A percentile compares a stretch with the other conserved stretches of the same genome.
Evolutionary conservation across 2,888 invertebrate genomes (phyloP).

Genomic region (Phyto melanocephala): DNA sequence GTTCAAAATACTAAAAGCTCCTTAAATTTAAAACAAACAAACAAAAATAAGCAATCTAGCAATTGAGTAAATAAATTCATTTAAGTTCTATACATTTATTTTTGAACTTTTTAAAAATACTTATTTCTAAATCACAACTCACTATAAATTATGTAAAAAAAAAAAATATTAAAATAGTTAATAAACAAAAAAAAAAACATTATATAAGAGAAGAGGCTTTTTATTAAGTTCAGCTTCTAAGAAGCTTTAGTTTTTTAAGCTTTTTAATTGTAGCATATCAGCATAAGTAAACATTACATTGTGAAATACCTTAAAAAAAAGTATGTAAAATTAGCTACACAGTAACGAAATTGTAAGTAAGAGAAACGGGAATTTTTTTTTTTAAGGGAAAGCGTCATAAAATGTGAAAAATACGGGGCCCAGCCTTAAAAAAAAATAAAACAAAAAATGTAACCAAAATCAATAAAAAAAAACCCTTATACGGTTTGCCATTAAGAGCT

Average conservation of each 20-base stretch:
- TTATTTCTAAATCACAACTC: not conserved
- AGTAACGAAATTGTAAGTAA: conserved; percentile 27
- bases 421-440: conserved; percentile 52
- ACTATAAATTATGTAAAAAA: conserved; percentile 28
- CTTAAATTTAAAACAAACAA: conserved; percentile 12
- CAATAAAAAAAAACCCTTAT: not conserved
- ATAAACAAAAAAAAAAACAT: conserved; percentile 19
- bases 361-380: too few relatives aligned
- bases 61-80: conserved; percentile 21
- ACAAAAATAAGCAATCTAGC: conserved; percentile 41
- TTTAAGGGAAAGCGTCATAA: not conserved
- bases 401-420: conserved; percentile 23
- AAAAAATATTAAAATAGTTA: conserved; percentile 5
- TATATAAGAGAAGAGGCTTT: conserved; percentile 56
- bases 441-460: too few relatives aligned
- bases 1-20: conserved; percentile 38
- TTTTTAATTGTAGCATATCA: conserved; percentile 66
- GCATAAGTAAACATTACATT: conserved; percentile 57
- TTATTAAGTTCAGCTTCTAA: conserved; percentile 65
- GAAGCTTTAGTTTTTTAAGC: conserved; percentile 65
- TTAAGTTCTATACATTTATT: not conserved
- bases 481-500: conserved; percentile 38
- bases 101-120: not conserved
- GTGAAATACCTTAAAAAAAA: conserved; percentile 30
- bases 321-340: conserved; percentile 15